Evolutionary conservation across 2,888 invertebrate genomes (phyloP).

Genomic region (Phyto melanocephala): DNA sequence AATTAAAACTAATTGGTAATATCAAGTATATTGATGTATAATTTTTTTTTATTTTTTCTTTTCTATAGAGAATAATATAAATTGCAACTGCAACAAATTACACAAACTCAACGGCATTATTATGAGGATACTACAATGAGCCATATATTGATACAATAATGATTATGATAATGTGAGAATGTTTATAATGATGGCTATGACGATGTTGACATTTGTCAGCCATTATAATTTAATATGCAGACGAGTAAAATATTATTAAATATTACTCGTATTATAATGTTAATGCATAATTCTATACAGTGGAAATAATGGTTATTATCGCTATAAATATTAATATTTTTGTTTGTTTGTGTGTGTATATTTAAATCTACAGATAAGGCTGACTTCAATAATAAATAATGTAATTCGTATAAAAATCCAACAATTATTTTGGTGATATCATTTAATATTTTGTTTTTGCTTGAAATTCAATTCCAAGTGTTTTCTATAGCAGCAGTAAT

Average conservation of each 20-base stretch:
- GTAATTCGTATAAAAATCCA: slow-evolving; percentile 25
- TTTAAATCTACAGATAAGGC: neutral
- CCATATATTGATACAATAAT: neutral
- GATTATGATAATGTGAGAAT: slow-evolving; percentile 1
- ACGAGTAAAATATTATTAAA: neutral
- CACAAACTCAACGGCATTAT: neutral
- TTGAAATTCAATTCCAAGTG: neutral
- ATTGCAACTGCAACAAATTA: neutral
- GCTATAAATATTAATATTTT: slow-evolving; percentile 4
- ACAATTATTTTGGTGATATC: slow-evolving; percentile 27
- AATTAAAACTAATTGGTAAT: slow-evolving; percentile 49
- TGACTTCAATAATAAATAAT: slow-evolving; percentile 8
- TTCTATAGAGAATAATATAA: neutral
- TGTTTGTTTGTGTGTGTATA: neutral
- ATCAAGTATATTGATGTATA: neutral
- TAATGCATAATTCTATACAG: slow-evolving; percentile 22
- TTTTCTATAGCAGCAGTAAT: neutral
- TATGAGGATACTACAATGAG: neutral
- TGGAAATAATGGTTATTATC: slow-evolving; percentile 19
- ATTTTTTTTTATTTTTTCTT: too few species aligned
- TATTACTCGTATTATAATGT: slow-evolving; percentile 14
- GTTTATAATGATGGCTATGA: neutral
- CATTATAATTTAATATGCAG: slow-evolving; percentile 6
- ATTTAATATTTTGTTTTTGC: slow-evolving; percentile 8
- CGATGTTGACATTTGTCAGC: slow-evolving; percentile 15